Conservation (phyloP, 1,140 invertebrate species). For the Drosophila ironensis region DNA sequence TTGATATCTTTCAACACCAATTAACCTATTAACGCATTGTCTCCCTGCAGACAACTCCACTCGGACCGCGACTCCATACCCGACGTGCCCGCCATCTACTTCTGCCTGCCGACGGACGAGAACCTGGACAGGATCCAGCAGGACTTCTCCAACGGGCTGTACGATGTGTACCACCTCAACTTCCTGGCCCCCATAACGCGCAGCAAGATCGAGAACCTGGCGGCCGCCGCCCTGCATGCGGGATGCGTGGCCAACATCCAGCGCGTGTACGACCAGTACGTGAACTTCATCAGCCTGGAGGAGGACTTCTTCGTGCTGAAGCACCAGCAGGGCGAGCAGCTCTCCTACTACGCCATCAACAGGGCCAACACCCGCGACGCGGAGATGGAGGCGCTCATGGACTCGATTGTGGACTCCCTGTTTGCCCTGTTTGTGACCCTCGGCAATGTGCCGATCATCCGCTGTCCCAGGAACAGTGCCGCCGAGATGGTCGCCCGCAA, state of each 20-base stretch:
- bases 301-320: constrained; percentile 98
- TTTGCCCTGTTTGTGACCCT: constrained; percentile 99
- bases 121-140: constrained; percentile 97
- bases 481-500: constrained; percentile 99
- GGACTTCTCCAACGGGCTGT: constrained; percentile 95
- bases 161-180: constrained; percentile 98
- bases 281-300: constrained; percentile 99
- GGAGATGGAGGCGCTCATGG: constrained; percentile 97
- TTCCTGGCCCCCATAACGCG: constrained; percentile 98
- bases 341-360: constrained; percentile 98
- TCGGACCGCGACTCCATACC: constrained; percentile 97
- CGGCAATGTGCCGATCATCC: constrained; percentile 96
- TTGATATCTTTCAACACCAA: too few species aligned
- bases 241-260: constrained; percentile 95
- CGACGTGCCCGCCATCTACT: constrained; percentile 99
- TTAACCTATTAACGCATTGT: too few species aligned
- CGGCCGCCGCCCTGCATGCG: constrained; percentile 93
- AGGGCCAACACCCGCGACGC: constrained; percentile 96
- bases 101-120: constrained; percentile 98
- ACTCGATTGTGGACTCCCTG: constrained; percentile 96
- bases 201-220: constrained; percentile 97
- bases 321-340: constrained; percentile 93
- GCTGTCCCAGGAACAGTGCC: constrained; percentile 97
- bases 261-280: constrained; percentile 98
- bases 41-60: constrained; percentile 88